Evolutionary conservation across 1,140 invertebrate genomes (phyloP), one percentile per base, ranked within the genome.

Genomic region (Drosophila willistoni): DNA sequence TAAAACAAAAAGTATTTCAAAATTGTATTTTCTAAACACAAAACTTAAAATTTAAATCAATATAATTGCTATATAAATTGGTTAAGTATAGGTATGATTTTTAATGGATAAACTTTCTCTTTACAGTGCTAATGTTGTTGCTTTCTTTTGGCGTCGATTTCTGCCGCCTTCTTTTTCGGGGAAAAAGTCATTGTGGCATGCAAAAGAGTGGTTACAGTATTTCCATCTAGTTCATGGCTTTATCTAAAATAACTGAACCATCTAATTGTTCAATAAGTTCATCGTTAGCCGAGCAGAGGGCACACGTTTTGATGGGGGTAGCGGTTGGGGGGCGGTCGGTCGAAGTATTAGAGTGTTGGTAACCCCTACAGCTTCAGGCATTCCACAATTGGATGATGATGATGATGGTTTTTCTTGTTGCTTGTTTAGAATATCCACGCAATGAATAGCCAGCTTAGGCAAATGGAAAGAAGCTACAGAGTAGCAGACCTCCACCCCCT

Each of bases 391-490:
- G 56, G 29, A 33, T 33, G 60, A 62, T 74, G 60, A 29, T 29
- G 29, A 68, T 63, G 62, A 71, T 71, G 71, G 57, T 22, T 66
- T 59, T 68, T 84, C 83, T 87, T 86, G 82, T 86, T 86, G 82
- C 83, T 87, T 83, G 79, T 86, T 83, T 87, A 79, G 83, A 87
- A 87, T 78, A 86, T 83, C 79, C 74, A 67, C 61, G 76, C 79
- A 87, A 87, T 87, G 83, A 87, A 87, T 87, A 87, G 83, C 83
- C 79, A 89, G 83, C 83, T 87, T 87, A 87, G 83, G 76, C 78
- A 75, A 79, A 79, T 79, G 77, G 63, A 47, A 47, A 51, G 44
- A 79, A 79, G 80, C 77, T 73, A 51, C 81, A 70, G 56, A 13
- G 29, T 29, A 13, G 36, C 19, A 51, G 19, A 22, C 44, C 44